Percentiles rank a stretch among this genome's conserved stretches.
Conservation (phyloP, 2,888 invertebrate species). For the Sphinx pinastri region DNA sequence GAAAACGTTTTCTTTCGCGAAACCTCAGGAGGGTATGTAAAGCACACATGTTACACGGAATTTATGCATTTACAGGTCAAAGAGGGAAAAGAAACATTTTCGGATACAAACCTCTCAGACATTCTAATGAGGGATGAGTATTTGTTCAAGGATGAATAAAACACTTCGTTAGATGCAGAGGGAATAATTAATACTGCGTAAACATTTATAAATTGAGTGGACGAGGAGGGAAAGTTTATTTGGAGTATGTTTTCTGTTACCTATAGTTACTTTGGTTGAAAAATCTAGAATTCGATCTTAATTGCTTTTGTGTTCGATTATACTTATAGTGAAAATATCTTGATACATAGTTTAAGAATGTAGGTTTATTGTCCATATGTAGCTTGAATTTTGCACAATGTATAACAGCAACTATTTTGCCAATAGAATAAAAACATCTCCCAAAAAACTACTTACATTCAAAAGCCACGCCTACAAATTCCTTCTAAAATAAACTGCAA, state of each 20-base stretch:
- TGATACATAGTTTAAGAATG: no score
- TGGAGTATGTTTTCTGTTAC: neutral
- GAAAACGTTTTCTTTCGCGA: neutral
- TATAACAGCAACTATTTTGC: no score
- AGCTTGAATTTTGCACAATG: no score
- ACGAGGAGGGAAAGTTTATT: conserved; percentile 1
- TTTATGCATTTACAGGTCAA: conserved; percentile 59
- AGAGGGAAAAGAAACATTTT: conserved; percentile 65
- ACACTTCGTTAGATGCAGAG: conserved; percentile 38
- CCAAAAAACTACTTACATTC: neutral
- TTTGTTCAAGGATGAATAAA: conserved; percentile 53
- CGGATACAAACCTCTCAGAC: conserved; percentile 65
- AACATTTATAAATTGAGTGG: conserved; percentile 20
- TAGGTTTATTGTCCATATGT: no score
- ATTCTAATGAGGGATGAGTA: conserved; percentile 66
- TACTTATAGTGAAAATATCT: no score
- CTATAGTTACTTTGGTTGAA: no score
- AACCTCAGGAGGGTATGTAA: conserved; percentile 29
- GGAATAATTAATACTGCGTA: conserved; percentile 28
- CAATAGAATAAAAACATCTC: neutral
- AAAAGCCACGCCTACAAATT: neutral
- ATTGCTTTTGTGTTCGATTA: no score
- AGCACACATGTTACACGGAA: conserved; percentile 54
- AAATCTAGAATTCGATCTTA: no score
- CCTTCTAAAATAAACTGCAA: neutral